Percentiles rank a stretch among this genome's conserved stretches.
These are phyloP conservation scores for Equus quagga DNA, from an alignment of 2,113 vertebrate genomes.

Conservation along the genomic window DNA sequence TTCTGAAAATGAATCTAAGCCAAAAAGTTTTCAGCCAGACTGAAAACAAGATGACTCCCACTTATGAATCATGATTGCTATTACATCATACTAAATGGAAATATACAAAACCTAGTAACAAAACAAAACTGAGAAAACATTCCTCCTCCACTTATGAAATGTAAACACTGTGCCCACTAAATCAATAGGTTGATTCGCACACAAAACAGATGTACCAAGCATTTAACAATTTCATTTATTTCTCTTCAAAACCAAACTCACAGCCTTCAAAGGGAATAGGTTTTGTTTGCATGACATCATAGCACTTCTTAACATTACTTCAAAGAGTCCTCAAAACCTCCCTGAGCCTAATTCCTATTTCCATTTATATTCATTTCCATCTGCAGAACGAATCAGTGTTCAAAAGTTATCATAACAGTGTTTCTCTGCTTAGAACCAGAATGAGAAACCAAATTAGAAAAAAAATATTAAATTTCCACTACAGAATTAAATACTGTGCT, in stretches of 20 bases:
- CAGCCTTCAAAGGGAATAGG: slow-evolving; percentile 43
- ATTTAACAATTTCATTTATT: slow-evolving; percentile 55
- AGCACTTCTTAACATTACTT: slow-evolving; percentile 45
- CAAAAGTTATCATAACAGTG: background rate
- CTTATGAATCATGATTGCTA: slow-evolving; percentile 70
- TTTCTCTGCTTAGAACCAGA: background rate
- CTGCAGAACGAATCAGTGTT: background rate
- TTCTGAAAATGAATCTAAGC: slow-evolving; percentile 67
- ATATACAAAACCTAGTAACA: slow-evolving; percentile 74
- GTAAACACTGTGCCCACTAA: slow-evolving; percentile 40
- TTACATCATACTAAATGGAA: slow-evolving; percentile 78
- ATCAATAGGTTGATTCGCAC: slow-evolving; percentile 56
- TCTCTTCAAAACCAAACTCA: slow-evolving; percentile 56
- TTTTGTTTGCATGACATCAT: slow-evolving; percentile 25
- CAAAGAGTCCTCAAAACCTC: slow-evolving; percentile 45
- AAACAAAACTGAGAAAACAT: slow-evolving; percentile 65
- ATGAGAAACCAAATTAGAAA: slow-evolving; percentile 24
- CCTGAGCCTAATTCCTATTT: slow-evolving; percentile 7
- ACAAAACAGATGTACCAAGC: slow-evolving; percentile 56
- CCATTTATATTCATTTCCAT: slow-evolving; percentile 29
- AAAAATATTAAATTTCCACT: slow-evolving; percentile 5
- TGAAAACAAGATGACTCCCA: slow-evolving; percentile 80
- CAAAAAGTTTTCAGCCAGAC: slow-evolving; percentile 70
- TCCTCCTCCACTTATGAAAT: slow-evolving; percentile 69
- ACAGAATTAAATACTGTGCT: background rate